A percentile compares a stretch with the other conserved stretches of the same genome.
Conservation (phyloP, 35 echinoderm and acorn worm species). For the Acanthaster planci region DNA sequence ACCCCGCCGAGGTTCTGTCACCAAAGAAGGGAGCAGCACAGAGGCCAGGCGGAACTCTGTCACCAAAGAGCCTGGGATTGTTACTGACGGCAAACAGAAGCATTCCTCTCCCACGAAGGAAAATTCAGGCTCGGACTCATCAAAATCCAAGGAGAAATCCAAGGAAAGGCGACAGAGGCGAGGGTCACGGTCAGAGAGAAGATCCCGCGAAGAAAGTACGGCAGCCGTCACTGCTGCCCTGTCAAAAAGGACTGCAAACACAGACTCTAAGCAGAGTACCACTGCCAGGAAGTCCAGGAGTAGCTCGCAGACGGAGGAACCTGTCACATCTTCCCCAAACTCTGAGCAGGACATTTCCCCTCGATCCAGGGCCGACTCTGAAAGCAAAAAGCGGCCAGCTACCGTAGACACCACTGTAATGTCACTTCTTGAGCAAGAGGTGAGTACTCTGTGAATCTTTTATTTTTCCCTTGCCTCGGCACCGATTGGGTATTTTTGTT, state of each 20-base stretch:
- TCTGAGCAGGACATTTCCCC: background rate
- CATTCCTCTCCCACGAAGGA: background rate
- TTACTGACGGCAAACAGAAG: background rate
- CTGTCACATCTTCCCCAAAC: background rate
- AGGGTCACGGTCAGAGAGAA: constrained; percentile 17
- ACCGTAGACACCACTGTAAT: constrained; percentile 30
- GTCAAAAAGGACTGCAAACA: constrained; percentile 23
- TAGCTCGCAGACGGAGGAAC: background rate
- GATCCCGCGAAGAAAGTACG: constrained; percentile 14
- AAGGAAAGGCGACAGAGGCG: constrained; percentile 57
- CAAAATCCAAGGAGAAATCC: background rate
- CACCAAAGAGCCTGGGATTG: background rate
- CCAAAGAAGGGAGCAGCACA: background rate
- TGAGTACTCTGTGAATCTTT: background rate
- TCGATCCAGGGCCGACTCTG: background rate
- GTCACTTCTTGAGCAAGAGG: constrained; percentile 30
- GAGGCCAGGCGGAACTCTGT: constrained; percentile 21
- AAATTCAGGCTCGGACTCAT: background rate
- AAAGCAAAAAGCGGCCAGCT: background rate
- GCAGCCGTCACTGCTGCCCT: constrained; percentile 15
- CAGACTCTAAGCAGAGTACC: background rate
- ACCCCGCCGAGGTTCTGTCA: background rate
- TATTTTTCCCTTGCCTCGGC: too few species aligned
- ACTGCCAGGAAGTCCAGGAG: background rate
- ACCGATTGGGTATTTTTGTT: too few species aligned